Evolutionary conservation across 2,797 vertebrate genomes (phyloP).

Genomic region (Pangasius macronema): DNA sequence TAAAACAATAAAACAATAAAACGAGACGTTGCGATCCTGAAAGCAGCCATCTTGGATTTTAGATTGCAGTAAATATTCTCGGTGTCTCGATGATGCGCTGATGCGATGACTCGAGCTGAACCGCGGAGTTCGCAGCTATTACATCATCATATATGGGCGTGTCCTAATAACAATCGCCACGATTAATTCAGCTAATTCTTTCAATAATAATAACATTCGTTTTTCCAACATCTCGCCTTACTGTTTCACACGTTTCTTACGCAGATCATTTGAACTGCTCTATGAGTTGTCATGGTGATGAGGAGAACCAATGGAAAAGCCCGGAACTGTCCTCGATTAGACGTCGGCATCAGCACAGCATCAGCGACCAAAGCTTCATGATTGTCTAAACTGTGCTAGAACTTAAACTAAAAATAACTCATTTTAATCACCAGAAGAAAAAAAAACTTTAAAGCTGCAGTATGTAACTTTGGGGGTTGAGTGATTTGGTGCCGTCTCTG

Average conservation of each 20-base stretch:
- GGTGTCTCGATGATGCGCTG: not conserved
- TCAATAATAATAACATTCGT: not conserved
- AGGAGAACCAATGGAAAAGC: not conserved
- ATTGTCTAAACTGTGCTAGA: constrained; percentile 17
- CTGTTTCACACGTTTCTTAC: not conserved
- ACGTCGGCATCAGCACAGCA: not conserved
- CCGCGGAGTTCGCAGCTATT: not conserved
- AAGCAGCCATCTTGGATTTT: constrained; percentile 37
- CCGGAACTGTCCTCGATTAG: not conserved
- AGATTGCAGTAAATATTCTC: not conserved
- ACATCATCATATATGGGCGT: not conserved
- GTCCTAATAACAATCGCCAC: not conserved
- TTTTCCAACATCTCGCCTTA: not conserved
- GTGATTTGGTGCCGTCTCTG: not conserved
- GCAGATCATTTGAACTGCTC: not conserved
- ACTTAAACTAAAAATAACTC: not conserved
- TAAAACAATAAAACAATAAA: constrained; percentile 21
- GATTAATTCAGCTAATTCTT: not conserved
- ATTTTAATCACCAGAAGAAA: not conserved
- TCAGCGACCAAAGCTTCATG: not conserved
- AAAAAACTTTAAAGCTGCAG: constrained; percentile 3
- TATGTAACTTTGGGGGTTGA: not conserved
- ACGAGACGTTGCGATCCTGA: constrained; percentile 14
- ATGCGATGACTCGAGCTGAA: not conserved
- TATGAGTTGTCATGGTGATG: not conserved